Conservation (phyloP, 2,113 vertebrate genomes). For the Corydoras maculifer region DNA sequence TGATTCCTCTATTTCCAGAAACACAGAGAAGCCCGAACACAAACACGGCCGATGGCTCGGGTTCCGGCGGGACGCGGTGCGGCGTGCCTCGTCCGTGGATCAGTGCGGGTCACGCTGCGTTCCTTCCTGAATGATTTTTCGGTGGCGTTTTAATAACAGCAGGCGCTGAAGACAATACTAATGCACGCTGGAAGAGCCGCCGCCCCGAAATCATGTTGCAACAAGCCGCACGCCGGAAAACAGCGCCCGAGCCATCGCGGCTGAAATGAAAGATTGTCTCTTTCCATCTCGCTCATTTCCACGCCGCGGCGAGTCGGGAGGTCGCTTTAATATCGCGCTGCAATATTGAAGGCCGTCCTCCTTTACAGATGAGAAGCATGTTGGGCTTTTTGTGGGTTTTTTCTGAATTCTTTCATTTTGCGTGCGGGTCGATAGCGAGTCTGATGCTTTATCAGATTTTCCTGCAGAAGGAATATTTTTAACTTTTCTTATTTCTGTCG, state of each 20-base stretch:
- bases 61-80: background rate
- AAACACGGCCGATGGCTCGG: conserved; percentile 1
- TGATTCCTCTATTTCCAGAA: conserved; percentile 4
- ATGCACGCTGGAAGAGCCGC: background rate
- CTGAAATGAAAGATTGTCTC: conserved; percentile 2
- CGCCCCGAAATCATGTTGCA: conserved; percentile 2
- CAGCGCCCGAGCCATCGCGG: background rate
- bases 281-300: background rate
- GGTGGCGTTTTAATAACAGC: background rate
- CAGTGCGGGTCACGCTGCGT: background rate
- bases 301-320: background rate
- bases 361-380: background rate
- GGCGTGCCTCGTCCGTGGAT: background rate
- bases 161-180: background rate
- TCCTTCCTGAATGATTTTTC: background rate
- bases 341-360: background rate
- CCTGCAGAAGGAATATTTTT: no score
- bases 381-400: background rate
- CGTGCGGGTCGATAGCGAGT: no score
- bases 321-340: background rate
- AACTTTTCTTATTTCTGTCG: no score
- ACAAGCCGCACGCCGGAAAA: conserved; percentile 6
- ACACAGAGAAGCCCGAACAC: background rate
- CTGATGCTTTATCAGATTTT: no score
- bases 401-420: no score